These are phyloP conservation scores for Paratrypauchen microcephalus DNA, from an alignment of 2,797 vertebrate genomes.

Conservation along the genomic window DNA sequence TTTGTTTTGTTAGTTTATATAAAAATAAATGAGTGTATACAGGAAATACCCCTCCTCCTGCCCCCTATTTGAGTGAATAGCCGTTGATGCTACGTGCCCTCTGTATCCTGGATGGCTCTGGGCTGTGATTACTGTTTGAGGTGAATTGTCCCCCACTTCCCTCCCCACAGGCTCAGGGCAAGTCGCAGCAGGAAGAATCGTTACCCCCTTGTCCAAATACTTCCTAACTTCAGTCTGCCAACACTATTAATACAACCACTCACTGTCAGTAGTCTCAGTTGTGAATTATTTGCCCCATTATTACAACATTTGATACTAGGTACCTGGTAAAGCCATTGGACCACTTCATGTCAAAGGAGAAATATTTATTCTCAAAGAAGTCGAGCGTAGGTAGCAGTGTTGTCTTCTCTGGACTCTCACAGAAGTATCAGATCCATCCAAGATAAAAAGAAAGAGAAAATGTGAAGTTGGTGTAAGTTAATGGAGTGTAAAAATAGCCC, in stretches of 20 bases:
- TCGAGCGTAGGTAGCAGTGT: background rate
- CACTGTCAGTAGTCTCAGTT: constrained; percentile 14
- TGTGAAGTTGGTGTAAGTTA: background rate
- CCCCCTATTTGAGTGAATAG: background rate
- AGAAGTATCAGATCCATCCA: background rate
- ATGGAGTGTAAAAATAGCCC: background rate
- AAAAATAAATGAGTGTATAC: too few relatives aligned
- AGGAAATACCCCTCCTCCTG: background rate
- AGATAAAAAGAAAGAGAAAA: background rate
- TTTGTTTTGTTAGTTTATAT: too few relatives aligned
- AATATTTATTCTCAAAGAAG: constrained; percentile 4
- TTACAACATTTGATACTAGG: background rate
- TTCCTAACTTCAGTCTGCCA: constrained; percentile 30
- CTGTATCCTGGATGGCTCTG: constrained; percentile 32
- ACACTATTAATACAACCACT: constrained; percentile 35
- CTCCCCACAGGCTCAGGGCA: constrained; percentile 53
- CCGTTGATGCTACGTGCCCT: constrained; percentile 18
- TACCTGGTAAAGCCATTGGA: background rate
- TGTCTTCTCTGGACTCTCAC: background rate
- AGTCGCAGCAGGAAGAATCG: constrained; percentile 54
- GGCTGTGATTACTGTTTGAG: constrained; percentile 52
- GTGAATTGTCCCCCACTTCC: constrained; percentile 44
- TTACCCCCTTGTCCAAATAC: constrained; percentile 35
- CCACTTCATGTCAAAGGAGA: constrained; percentile 1
- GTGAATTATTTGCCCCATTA: background rate